Evolutionary conservation across 2,113 vertebrate species (phyloP).

Genomic region (Mobula hypostoma): DNA sequence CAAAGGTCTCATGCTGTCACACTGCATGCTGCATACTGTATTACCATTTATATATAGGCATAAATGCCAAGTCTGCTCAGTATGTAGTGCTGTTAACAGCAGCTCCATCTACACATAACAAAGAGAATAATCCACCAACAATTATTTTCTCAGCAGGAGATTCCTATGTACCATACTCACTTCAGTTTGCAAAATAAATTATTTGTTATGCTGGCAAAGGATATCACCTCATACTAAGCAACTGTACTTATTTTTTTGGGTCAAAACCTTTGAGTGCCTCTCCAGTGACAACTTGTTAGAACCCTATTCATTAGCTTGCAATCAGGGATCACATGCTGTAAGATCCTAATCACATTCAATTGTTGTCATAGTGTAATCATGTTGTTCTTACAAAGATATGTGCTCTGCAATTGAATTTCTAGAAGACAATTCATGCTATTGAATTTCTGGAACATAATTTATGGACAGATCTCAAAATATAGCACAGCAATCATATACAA

Average conservation of each 20-base stretch:
- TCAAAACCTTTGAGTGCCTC: not conserved
- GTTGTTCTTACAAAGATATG: too few relatives aligned
- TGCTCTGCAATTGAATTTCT: too few relatives aligned
- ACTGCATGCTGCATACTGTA: not conserved
- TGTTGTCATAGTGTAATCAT: too few relatives aligned
- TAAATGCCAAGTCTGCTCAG: conserved; percentile 22
- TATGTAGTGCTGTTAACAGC: not conserved
- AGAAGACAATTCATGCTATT: too few relatives aligned
- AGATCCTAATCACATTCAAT: too few relatives aligned
- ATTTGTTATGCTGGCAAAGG: not conserved
- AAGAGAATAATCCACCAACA: conserved; percentile 15
- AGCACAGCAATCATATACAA: not conserved
- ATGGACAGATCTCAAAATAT: not conserved
- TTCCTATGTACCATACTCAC: not conserved
- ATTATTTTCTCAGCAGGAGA: conserved; percentile 22
- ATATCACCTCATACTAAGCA: not conserved
- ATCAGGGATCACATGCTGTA: too few relatives aligned
- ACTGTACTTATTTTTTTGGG: not conserved
- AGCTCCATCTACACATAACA: not conserved
- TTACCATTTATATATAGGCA: conserved; percentile 23
- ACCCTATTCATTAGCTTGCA: too few relatives aligned
- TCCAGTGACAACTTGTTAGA: not conserved
- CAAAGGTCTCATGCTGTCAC: not conserved
- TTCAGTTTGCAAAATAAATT: not conserved
- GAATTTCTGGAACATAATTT: not conserved